Conservation (phyloP, 2,888 invertebrate genomes). For the Protophormia terraenovae region DNA sequence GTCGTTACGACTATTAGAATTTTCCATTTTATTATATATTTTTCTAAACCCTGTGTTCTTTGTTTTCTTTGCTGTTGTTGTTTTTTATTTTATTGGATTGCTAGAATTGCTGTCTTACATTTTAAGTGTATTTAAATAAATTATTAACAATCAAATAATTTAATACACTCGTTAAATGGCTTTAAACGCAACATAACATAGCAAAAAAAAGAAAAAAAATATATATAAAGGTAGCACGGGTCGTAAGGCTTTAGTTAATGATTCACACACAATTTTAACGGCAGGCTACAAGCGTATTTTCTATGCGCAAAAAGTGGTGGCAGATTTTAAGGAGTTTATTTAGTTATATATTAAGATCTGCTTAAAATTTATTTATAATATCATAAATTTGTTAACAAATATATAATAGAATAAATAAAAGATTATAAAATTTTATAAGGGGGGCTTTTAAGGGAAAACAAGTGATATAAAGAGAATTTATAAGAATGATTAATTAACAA, state of each 20-base stretch:
- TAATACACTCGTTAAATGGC: slow-evolving; percentile 49
- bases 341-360: neutral
- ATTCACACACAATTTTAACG: slow-evolving; percentile 18
- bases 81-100: slow-evolving; percentile 19
- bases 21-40: slow-evolving; percentile 58
- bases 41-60: neutral
- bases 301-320: neutral
- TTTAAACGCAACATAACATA: slow-evolving; percentile 13
- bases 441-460: neutral
- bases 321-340: neutral
- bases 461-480: neutral
- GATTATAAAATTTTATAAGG: neutral
- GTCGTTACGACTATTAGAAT: slow-evolving; percentile 64
- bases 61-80: neutral
- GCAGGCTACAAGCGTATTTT: neutral
- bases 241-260: neutral
- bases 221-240: neutral
- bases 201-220: neutral
- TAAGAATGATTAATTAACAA: neutral
- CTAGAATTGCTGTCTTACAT: slow-evolving; percentile 34
- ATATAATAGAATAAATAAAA: neutral
- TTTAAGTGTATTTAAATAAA: slow-evolving; percentile 64
- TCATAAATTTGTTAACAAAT: neutral
- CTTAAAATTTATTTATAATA: neutral
- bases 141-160: slow-evolving; percentile 66